Evolutionary conservation across 2,888 invertebrate species (phyloP), one percentile per base, ranked within the genome.

Genomic region (Molanna angustata): DNA sequence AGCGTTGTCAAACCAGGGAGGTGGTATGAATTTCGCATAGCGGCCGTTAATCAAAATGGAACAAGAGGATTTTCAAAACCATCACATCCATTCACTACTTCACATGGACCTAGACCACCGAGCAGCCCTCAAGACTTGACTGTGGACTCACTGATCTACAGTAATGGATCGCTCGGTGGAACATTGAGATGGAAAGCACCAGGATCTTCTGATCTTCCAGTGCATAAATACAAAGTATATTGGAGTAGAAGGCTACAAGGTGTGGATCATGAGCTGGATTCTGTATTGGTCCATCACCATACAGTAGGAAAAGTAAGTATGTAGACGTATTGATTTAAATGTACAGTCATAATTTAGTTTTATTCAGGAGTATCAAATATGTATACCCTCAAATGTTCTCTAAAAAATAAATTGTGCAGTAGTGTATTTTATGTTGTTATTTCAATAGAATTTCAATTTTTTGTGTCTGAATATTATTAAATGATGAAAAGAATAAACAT

Each of bases 1-100:
- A 76, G 78, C 49, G 66, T 80, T 21, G 67, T 82, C 43, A 83
- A 82, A 63, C 84, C 86, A 0, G 88, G 88, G 2, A 80, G 84
- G 43, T 88, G 88, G 88, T 89, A 88, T 68, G 83, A 87, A 61
- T 87, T 88, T 64, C 76, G 88, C n/a, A 84, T 88, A 3, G 87
- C 88, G 0, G 84, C 88, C 1, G 80, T 89, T 2, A 87, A 85
- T 64, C 79, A 79, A 1, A 78, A 82, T 45, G 89, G 89, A 0
- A 86, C 86, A 3, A 72, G 82, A 56, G 89, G 89, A 7, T 89
- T 83, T 64, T 88, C 88, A 0, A 70, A 73, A 16, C 80, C 79
- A 0, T 82, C 82, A 2, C 64, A 73, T 1, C 76, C 80, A 0
- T 84, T 84, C 64, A 81, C 80, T 22, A 76, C 80, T 0, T 73